Conservation (phyloP, 2,797 vertebrate species). For the Falco naumanni region DNA sequence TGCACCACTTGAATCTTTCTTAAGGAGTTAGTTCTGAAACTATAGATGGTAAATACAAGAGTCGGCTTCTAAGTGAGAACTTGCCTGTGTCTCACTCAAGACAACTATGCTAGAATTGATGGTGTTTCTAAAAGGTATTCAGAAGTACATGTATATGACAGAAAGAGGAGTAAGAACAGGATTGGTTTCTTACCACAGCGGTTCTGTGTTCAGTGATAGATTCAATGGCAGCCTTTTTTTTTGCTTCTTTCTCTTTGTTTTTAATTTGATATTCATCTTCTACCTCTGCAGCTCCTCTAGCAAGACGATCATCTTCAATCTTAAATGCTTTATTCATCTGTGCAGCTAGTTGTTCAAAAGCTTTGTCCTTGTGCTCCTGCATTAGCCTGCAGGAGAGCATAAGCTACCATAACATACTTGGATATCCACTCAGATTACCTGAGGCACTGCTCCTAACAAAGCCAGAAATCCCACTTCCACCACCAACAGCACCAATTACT, state of each 20-base stretch:
- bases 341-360: slow-evolving; percentile 62
- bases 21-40: neutral
- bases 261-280: slow-evolving; percentile 75
- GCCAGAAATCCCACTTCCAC: neutral
- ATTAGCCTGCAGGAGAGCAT: slow-evolving; percentile 77
- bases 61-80: neutral
- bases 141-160: neutral
- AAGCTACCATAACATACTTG: neutral
- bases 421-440: neutral
- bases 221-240: neutral
- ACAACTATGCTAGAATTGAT: neutral
- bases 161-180: neutral
- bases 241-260: neutral
- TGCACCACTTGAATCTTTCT: neutral
- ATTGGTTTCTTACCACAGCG: neutral
- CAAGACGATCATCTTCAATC: slow-evolving; percentile 66
- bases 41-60: neutral
- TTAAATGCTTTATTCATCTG: neutral
- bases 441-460: neutral
- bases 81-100: neutral
- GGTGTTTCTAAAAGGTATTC: neutral
- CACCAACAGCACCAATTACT: neutral
- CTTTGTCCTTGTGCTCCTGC: slow-evolving; percentile 79
- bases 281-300: slow-evolving; percentile 80
- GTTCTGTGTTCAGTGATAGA: neutral